Evolutionary conservation across 2,888 invertebrate species (phyloP).

Genomic region (Parasteatoda lunata): DNA sequence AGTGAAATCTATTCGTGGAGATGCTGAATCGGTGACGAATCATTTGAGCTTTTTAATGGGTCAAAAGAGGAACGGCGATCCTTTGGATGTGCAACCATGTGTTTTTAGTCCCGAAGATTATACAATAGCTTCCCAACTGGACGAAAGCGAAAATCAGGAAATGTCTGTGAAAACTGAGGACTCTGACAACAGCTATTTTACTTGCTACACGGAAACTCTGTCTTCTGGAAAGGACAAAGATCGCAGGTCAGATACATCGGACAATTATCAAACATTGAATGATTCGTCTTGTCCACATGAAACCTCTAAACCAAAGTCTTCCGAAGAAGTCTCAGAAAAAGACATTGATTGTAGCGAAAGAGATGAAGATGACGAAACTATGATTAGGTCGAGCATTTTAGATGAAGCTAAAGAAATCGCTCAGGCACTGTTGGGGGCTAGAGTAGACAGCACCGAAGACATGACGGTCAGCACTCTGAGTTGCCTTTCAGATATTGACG

Average conservation of each 20-base stretch:
- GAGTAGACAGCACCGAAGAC: constrained; percentile 61
- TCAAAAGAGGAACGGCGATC: background rate
- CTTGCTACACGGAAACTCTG: background rate
- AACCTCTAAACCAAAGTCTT: background rate
- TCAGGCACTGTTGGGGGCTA: constrained; percentile 75
- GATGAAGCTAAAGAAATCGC: constrained; percentile 64
- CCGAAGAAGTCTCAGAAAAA: constrained; percentile 30
- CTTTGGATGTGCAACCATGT: background rate
- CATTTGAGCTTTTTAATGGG: constrained; percentile 53
- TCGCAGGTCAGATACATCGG: background rate
- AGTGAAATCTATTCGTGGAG: background rate
- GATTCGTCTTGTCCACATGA: background rate
- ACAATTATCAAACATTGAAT: background rate
- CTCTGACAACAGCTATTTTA: constrained; percentile 3
- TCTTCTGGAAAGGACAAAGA: background rate
- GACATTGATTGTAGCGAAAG: constrained; percentile 49
- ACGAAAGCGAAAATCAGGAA: background rate
- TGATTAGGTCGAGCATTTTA: constrained; percentile 41
- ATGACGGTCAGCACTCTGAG: constrained; percentile 65
- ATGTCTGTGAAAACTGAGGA: background rate
- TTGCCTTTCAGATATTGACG: constrained; percentile 77
- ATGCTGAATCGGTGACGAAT: background rate
- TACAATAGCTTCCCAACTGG: background rate
- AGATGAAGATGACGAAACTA: constrained; percentile 16
- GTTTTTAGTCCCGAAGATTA: background rate